phyloP scores from a whole-genome alignment of 2,113 vertebrate species.

The Cebidichthys violaceus region DNA sequence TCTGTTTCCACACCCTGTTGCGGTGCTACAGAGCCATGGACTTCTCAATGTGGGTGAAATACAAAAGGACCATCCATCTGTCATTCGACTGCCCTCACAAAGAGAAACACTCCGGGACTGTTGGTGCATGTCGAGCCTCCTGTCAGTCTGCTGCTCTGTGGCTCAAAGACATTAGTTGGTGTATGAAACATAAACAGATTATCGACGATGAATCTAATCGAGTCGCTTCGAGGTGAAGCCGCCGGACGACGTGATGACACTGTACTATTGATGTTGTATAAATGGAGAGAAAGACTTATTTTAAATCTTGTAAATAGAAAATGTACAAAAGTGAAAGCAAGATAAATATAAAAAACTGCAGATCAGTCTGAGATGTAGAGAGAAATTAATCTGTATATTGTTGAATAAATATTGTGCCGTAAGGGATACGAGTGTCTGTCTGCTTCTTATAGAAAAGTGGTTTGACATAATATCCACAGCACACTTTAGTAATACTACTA shows the following conservation, averaged over 20 bases:
- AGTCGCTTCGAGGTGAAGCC: constrained; percentile 77
- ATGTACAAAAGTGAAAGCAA: constrained; percentile 90
- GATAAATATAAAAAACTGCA: constrained; percentile 71
- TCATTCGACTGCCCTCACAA: constrained; percentile 32
- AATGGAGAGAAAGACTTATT: constrained; percentile 93
- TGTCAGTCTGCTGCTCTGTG: constrained; percentile 86
- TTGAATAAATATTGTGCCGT: constrained; percentile 98
- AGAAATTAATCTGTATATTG: constrained; percentile 90
- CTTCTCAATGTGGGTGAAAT: constrained; percentile 29
- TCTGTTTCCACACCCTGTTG: constrained; percentile 60
- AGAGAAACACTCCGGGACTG: constrained; percentile 71
- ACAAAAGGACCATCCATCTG: constrained; percentile 37
- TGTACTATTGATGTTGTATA: constrained; percentile 93
- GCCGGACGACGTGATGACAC: constrained; percentile 88
- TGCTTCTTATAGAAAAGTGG: constrained; percentile 22
- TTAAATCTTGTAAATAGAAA: constrained; percentile 96
- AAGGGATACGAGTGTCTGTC: constrained; percentile 56
- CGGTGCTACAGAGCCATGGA: constrained; percentile 51
- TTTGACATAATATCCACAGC: background rate
- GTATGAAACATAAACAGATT: constrained; percentile 62
- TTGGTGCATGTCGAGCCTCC: constrained; percentile 89
- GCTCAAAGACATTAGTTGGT: constrained; percentile 82
- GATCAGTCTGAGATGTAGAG: constrained; percentile 90
- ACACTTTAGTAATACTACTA: no score
- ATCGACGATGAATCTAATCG: constrained; percentile 54